Base-by-base conservation (phyloP, 2,113 vertebrate genomes). In the Macquaria australasica region DNA sequence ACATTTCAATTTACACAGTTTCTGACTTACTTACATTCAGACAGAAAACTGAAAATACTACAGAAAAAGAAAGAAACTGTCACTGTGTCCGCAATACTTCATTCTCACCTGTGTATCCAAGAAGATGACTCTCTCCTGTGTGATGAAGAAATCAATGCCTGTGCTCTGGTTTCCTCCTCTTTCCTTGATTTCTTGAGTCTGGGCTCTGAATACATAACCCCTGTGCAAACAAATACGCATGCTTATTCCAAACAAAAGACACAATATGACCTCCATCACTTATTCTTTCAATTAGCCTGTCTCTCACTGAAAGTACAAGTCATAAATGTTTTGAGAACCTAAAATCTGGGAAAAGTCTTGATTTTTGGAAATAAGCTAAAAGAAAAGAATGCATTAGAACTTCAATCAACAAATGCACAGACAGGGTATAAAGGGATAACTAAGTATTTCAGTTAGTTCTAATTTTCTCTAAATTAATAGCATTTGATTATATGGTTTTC, bases 91-190 rank as follows among this genome's bases (percentile, higher is more conserved):
- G 12, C 15, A 64, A 25, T 56, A 20, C 2, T 48, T 77, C 0
- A 81, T 25, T 87, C 75, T 72, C 28, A 98, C 98, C 97, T 99
- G 98, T 0, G 97, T 98, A 89, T 99, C 98, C 73, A 98, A 90
- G 95, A 98, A 98, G 58, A 99, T 97, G 28, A 98, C 97, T 55
- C 98, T 95, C 91, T 99, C 98, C 89, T 98, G 97, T 4, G 97
- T 99, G 78, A 99, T 97, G 84, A 97, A 99, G 88, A 99, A 97
- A 90, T 99, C 97, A 0, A 98, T 98, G 73, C 98, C 98, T 0
- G 96, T 97, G 45, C 96, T 99, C 91, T 98, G 97, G 93, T 97
- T 97, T 43, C 98, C 97, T 0, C 96, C 97, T 37, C 98, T 90
- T 45, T 99, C 98, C 81, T 97, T 97, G 88, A 98, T 98, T 88